Conservation (phyloP, 2,797 vertebrate genomes). For the Crypturellus tataupa region DNA sequence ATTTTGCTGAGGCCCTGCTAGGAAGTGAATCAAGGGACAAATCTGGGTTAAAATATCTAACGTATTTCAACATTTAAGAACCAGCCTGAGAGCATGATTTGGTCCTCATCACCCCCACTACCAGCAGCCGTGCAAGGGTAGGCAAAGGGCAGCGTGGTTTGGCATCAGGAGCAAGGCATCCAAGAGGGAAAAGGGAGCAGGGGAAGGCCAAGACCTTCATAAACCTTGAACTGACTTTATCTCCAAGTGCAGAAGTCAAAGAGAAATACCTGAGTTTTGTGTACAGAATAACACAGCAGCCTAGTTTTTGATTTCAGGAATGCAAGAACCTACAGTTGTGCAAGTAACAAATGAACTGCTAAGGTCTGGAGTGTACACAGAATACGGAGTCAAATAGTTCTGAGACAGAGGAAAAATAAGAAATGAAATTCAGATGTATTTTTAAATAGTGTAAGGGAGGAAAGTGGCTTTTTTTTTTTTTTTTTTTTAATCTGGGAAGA, state of each 20-base stretch:
- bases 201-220: background rate
- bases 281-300: background rate
- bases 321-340: background rate
- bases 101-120: background rate
- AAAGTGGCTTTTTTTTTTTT: background rate
- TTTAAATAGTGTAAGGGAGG: background rate
- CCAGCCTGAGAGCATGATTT: rapidly evolving
- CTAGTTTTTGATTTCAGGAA: background rate
- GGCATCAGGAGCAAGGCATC: rapidly evolving
- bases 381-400: background rate
- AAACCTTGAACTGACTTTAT: background rate
- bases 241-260: background rate
- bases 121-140: background rate
- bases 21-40: rapidly evolving
- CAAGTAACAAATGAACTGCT: background rate
- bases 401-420: background rate
- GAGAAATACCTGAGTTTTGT: background rate
- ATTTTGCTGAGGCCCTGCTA: rapidly evolving
- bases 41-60: background rate
- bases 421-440: background rate
- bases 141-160: rapidly evolving
- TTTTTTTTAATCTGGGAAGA: background rate
- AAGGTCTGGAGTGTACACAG: background rate
- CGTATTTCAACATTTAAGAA: background rate
- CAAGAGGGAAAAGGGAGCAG: background rate